Evolutionary conservation across 2,888 invertebrate species (phyloP), one percentile per base, ranked within the genome.

Genomic region (Cantharis rustica): DNA sequence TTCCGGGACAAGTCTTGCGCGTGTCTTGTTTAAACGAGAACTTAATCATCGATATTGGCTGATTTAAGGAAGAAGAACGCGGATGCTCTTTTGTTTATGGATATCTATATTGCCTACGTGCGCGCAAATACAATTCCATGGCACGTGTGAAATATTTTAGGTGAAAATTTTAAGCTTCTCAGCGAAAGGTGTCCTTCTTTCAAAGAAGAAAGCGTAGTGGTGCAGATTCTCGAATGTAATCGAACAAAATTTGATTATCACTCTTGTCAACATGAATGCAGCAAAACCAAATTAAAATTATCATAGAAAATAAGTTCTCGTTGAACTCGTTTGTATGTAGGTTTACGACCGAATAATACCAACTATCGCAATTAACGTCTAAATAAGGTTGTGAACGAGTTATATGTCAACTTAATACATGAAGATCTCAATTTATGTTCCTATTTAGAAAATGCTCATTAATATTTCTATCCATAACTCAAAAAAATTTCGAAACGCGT

Each of bases 331-430:
- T 75, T 75, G 62, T 71, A 78, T 78, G 78, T 78, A 78, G 78
- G 78, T 78, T 78, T 78, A 78, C 71, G 78, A 73, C 78, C 78
- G 78, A 73, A 78, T 75, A 77, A 77, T 77, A 77, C 69, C 71
- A 75, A 72, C 75, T 72, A 75, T 76, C 61, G 75, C 75, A 78
- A 78, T 75, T 78, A 74, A 73, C 69, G 31, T 27, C 78, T 72
- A 73, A 75, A 77, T 72, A 77, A 75, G 78, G 75, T 71, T 75
- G 61, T 66, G 70, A 72, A 73, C 78, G 63, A 73, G 71, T 72
- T 75, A 47, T 75, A 75, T 64, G 71, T 71, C 73, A 47, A 69
- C 73, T 66, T 75, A 47, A 73, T 47, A 47, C 76, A 76, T 71
- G 17, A 76, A 76, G 72, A 64, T 76, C 70, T 26, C 71, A 62